phyloP scores from a whole-genome alignment of 2,888 invertebrate genomes.

The Camponotus fellah region DNA sequence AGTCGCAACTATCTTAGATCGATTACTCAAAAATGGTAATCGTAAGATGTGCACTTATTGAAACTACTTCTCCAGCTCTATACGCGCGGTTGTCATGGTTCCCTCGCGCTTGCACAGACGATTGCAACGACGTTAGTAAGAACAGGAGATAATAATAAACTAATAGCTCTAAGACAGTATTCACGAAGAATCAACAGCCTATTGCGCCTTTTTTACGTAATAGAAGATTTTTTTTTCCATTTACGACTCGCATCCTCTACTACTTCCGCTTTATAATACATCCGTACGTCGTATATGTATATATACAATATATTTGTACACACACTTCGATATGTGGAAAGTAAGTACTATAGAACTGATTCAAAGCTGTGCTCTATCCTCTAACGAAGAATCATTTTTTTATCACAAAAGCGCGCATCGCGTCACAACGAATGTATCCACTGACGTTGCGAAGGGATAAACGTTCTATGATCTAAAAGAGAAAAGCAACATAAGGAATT shows the following conservation, averaged over 20 bases:
- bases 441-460: not conserved
- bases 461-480: slow-evolving; percentile 30
- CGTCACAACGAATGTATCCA: slow-evolving; percentile 22
- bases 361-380: slow-evolving; percentile 68
- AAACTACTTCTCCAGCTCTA: slow-evolving; percentile 34
- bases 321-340: slow-evolving; percentile 77
- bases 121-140: slow-evolving; percentile 60
- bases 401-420: slow-evolving; percentile 50
- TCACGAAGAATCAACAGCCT: slow-evolving; percentile 75
- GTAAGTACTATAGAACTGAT: slow-evolving; percentile 81
- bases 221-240: slow-evolving; percentile 60
- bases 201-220: slow-evolving; percentile 71
- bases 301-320: slow-evolving; percentile 69
- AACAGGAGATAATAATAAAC: slow-evolving; percentile 61
- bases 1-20: slow-evolving; percentile 34
- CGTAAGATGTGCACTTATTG: slow-evolving; percentile 28
- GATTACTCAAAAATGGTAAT: slow-evolving; percentile 21
- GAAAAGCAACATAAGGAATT: slow-evolving; percentile 44
- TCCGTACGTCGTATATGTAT: slow-evolving; percentile 58
- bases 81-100: slow-evolving; percentile 80
- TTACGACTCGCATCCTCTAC: slow-evolving; percentile 61
- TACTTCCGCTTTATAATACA: slow-evolving; percentile 70
- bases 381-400: slow-evolving; percentile 57
- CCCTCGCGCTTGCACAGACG: slow-evolving; percentile 75
- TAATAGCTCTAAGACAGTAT: slow-evolving; percentile 72